Base-by-base conservation (phyloP, 1,140 invertebrate genomes). In the Medauroidea extradentata region DNA sequence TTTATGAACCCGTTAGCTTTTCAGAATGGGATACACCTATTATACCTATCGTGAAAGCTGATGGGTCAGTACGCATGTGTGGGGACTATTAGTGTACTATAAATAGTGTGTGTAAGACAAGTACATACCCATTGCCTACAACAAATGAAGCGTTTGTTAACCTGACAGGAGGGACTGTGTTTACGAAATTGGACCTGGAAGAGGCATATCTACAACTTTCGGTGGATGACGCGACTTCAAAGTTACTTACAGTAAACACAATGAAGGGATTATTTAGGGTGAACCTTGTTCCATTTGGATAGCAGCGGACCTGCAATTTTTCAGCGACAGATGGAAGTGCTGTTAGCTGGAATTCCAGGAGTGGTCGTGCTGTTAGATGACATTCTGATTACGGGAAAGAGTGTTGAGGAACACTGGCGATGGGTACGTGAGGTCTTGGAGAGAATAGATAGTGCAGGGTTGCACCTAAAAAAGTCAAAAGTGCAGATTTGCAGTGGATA, bases 181-280 rank as follows among this genome's bases (percentile, higher is more conserved):
- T n/a, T n/a, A n/a, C n/a, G n/a, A n/a, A n/a, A n/a, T n/a, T n/a
- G n/a, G n/a, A n/a, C 57, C 48, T 71, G 16, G 55, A 69, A 0
- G 39, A 69, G 29, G 72, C 69, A 3, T 71, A 72, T 42, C 67
- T 65, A 46, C 72, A 74, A 56, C 59, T 75, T n/a, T 34, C 42
- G 1, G 68, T 75, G 0, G 61, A 67, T 53, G 68, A 74, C 1
- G 46, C 18, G 13, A 21, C 44, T 13, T 46, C 44, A 5, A 9
- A 46, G 44, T 4, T 64, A 19, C 34, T 62, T 1, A 64, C 49
- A n/a, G 49, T 63, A 57, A 73, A 72, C 49, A 78, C 73, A 25
- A 75, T 72, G 19, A 69, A 69, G 48, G 78, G 80, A 4, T 53
- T 80, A n/a, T 81, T 72, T 63, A 60, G 65, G 7, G 74, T 78